Evolutionary conservation across 2,797 vertebrate genomes (phyloP).

Genomic region (Thripadectes ignobilis): DNA sequence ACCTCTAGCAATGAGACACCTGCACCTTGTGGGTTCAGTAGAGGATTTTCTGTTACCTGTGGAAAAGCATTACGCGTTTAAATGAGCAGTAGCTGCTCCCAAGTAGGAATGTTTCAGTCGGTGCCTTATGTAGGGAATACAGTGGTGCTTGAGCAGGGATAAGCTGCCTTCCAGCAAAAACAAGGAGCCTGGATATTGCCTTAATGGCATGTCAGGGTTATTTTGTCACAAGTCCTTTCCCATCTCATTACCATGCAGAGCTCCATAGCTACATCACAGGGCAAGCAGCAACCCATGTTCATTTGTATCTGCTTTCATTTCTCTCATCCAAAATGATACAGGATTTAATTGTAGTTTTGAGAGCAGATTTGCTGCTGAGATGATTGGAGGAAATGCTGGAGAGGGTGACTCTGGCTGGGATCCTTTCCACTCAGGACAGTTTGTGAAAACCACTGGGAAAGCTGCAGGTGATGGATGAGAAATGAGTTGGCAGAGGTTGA

Average conservation of each 20-base stretch:
- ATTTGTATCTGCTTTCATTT: background rate
- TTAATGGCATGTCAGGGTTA: background rate
- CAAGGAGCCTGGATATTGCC: background rate
- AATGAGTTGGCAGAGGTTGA: background rate
- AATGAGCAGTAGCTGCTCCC: background rate
- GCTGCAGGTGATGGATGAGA: background rate
- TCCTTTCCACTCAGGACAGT: background rate
- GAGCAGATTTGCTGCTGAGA: background rate
- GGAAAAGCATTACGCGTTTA: background rate
- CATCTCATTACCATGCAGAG: background rate
- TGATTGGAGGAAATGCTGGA: background rate
- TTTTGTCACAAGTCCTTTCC: background rate
- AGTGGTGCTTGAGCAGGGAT: background rate
- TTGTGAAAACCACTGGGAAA: background rate
- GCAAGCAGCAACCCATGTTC: background rate
- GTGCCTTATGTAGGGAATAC: background rate
- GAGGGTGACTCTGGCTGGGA: background rate
- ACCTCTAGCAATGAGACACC: background rate
- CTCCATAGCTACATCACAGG: background rate
- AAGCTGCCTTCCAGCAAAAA: background rate
- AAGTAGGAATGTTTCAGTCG: background rate
- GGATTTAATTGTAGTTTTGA: background rate
- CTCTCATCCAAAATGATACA: background rate
- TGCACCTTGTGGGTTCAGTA: background rate
- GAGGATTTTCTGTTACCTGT: background rate